These are phyloP conservation scores for Sarcophaga subvicina DNA, from an alignment of 2,888 invertebrate genomes.

Conservation along the genomic window DNA sequence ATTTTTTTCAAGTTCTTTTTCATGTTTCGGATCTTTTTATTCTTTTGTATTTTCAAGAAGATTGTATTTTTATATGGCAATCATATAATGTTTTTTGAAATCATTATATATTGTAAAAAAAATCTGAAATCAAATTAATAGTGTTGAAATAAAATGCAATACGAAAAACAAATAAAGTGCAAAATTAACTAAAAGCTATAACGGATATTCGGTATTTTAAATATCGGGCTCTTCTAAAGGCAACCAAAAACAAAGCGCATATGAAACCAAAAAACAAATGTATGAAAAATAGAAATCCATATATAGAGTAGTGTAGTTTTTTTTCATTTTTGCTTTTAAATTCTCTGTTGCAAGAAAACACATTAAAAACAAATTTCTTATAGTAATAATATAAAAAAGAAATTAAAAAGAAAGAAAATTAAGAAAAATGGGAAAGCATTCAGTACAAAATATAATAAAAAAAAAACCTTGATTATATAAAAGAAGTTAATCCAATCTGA, in stretches of 20 bases:
- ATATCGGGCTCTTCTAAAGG: not conserved
- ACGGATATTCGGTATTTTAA: not conserved
- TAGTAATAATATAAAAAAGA: no score
- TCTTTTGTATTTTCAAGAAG: conserved; percentile 70
- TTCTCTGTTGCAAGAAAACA: no score
- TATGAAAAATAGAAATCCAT: not conserved
- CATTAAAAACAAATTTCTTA: no score
- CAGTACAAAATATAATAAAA: no score
- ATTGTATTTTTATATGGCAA: conserved; percentile 78
- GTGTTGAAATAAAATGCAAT: conserved; percentile 78
- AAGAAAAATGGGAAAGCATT: no score
- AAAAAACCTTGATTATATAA: no score
- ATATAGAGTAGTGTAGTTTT: not conserved
- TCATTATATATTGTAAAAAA: conserved; percentile 80
- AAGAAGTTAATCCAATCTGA: no score
- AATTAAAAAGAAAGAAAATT: no score
- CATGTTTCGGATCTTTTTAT: conserved; percentile 73
- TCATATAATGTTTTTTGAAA: conserved; percentile 82
- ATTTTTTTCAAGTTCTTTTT: conserved; percentile 70
- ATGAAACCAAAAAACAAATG: conserved; percentile 14
- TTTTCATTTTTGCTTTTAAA: no score
- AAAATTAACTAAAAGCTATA: conserved; percentile 43
- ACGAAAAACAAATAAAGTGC: conserved; percentile 63
- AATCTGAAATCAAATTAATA: conserved; percentile 82
- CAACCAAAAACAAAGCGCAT: conserved; percentile 22